A percentile compares a stretch with the other conserved stretches of the same genome.
Conservation (phyloP, 1,140 invertebrate genomes). For the Eubasilissa regina region DNA sequence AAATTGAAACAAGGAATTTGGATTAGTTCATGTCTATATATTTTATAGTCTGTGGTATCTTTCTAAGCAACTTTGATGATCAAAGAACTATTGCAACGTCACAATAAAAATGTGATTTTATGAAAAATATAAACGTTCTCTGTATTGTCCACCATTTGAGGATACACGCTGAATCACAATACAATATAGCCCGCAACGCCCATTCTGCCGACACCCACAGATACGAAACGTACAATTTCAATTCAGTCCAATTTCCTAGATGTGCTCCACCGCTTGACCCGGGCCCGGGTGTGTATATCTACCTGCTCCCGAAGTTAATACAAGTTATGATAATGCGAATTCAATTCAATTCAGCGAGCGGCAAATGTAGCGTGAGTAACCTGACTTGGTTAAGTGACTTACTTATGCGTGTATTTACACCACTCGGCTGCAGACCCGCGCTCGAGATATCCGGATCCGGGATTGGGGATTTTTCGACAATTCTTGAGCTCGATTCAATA, state of each 20-base stretch:
- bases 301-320: conserved; percentile 51
- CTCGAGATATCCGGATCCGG: not conserved
- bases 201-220: not conserved
- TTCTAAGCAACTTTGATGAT: too few relatives aligned
- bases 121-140: too few relatives aligned
- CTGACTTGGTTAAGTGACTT: conserved; percentile 46
- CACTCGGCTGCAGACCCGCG: not conserved
- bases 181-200: not conserved
- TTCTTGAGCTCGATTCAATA: too few relatives aligned
- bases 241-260: conserved; percentile 57
- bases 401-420: conserved; percentile 29
- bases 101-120: too few relatives aligned
- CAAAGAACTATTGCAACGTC: too few relatives aligned
- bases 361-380: conserved; percentile 60
- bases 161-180: too few relatives aligned
- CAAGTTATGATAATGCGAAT: conserved; percentile 60
- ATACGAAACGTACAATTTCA: conserved; percentile 51
- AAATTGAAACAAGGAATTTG: too few relatives aligned
- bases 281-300: conserved; percentile 12
- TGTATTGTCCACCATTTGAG: too few relatives aligned
- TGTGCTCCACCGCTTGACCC: conserved; percentile 30
- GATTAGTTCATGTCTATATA: too few relatives aligned
- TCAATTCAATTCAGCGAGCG: conserved; percentile 56
- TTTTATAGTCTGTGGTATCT: too few relatives aligned
- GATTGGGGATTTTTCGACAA: not conserved